These are phyloP conservation scores for Panulirus ornatus DNA, from an alignment of 1,140 invertebrate genomes.

Conservation along the genomic window DNA sequence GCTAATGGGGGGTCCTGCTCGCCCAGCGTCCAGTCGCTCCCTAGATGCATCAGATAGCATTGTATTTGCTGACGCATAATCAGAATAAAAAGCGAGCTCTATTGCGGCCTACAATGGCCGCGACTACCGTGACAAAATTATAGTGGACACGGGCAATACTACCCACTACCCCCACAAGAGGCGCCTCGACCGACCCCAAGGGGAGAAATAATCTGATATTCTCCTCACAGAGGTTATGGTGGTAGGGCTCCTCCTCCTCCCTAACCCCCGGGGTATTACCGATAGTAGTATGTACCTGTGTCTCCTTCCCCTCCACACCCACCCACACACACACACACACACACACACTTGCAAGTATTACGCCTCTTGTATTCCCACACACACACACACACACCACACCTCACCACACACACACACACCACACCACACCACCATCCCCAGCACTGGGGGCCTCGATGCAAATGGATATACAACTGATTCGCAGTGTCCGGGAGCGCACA, in stretches of 20 bases:
- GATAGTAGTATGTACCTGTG: neutral
- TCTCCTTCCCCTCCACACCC: too few relatives aligned
- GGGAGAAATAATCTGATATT: slow-evolving; percentile 56
- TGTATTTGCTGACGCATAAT: slow-evolving; percentile 70
- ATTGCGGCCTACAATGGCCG: slow-evolving; percentile 68
- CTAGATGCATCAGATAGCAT: slow-evolving; percentile 71
- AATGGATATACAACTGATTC: neutral
- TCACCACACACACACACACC: neutral
- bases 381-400: neutral
- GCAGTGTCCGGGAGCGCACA: neutral
- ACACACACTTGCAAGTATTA: neutral
- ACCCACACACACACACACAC: too few relatives aligned
- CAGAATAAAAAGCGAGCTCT: slow-evolving; percentile 71
- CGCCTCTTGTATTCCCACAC: neutral
- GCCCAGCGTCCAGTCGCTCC: slow-evolving; percentile 37
- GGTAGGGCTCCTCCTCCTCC: slow-evolving; percentile 5
- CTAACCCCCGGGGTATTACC: slow-evolving; percentile 21
- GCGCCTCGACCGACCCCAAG: neutral
- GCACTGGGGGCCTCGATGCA: slow-evolving; percentile 22
- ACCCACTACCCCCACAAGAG: too few relatives aligned
- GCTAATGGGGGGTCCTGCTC: slow-evolving; percentile 46
- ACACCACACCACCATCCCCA: too few relatives aligned
- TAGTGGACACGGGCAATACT: slow-evolving; percentile 68
- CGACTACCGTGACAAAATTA: slow-evolving; percentile 70
- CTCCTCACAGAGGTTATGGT: slow-evolving; percentile 26